These are phyloP conservation scores for Benitochromis conjunctus DNA, from an alignment of 2,113 vertebrate genomes.

Conservation along the genomic window DNA sequence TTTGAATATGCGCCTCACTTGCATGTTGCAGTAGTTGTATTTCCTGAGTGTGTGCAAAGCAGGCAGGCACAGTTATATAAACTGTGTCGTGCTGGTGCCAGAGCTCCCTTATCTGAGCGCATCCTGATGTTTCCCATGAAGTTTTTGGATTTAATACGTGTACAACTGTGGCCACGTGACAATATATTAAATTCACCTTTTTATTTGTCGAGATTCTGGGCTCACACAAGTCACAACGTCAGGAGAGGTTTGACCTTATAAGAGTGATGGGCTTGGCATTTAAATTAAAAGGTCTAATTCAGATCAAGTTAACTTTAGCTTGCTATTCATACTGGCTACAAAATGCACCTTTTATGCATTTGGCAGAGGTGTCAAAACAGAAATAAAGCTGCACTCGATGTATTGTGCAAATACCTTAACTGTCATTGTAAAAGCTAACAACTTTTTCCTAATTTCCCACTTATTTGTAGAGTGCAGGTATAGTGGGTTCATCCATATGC, in stretches of 20 bases:
- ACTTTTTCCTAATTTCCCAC: not conserved
- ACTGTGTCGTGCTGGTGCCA: not conserved
- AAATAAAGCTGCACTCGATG: not conserved
- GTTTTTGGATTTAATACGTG: not conserved
- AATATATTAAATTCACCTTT: not conserved
- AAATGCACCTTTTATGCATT: not conserved
- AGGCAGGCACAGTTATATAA: not conserved
- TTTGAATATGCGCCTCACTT: conserved; percentile 8
- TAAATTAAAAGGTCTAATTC: not conserved
- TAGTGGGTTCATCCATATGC: not conserved
- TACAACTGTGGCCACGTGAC: not conserved
- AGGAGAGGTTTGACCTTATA: not conserved
- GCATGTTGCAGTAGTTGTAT: not conserved
- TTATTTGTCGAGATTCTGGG: not conserved
- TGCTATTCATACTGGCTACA: not conserved
- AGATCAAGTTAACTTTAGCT: not conserved
- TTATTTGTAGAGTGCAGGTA: not conserved
- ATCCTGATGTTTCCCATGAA: not conserved
- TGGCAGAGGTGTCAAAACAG: not conserved
- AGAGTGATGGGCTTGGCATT: not conserved
- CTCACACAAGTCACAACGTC: not conserved
- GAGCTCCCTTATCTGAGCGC: not conserved
- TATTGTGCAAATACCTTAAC: not conserved
- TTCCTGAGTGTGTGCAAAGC: conserved; percentile 13
- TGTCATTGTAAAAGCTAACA: not conserved